Evolutionary conservation across 2,797 vertebrate genomes (phyloP).

Genomic region (Antrozous pallidus): DNA sequence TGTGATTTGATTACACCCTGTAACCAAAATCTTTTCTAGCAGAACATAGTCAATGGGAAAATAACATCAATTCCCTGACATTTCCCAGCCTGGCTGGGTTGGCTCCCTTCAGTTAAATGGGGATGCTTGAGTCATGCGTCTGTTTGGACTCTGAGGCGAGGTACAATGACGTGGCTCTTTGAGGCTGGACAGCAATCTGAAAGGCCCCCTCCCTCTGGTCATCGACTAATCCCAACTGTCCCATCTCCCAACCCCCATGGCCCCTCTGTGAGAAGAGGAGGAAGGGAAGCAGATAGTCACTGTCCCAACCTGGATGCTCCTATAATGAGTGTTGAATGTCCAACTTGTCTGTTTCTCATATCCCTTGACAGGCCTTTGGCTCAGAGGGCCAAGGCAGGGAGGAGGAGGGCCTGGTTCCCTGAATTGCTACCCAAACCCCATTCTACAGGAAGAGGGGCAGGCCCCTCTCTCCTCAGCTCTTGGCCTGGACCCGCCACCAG

Average conservation of each 20-base stretch:
- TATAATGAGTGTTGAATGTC: background rate
- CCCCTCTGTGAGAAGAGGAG: conserved; percentile 67
- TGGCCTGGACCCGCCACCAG: background rate
- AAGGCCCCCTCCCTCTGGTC: background rate
- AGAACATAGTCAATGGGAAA: conserved; percentile 64
- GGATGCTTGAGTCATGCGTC: background rate
- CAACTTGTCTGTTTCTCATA: background rate
- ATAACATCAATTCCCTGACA: conserved; percentile 69
- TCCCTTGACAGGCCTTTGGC: background rate
- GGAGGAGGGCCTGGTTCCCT: background rate
- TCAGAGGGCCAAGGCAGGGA: background rate
- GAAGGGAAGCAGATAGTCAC: conserved; percentile 70
- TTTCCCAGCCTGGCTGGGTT: conserved; percentile 54
- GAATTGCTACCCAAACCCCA: background rate
- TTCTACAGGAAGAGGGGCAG: background rate
- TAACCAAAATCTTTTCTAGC: conserved; percentile 66
- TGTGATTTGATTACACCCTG: conserved; percentile 73
- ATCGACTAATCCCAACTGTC: background rate
- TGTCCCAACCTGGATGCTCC: conserved; percentile 69
- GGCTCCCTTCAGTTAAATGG: conserved; percentile 27
- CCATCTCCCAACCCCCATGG: background rate
- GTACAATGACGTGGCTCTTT: background rate
- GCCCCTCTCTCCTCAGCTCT: background rate
- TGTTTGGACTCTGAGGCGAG: background rate
- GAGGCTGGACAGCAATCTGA: background rate